A percentile compares a stretch with the other conserved stretches of the same genome.
Evolutionary conservation across 2,888 invertebrate species (phyloP).

Genomic region (Sinopyrophorus schimmeli): DNA sequence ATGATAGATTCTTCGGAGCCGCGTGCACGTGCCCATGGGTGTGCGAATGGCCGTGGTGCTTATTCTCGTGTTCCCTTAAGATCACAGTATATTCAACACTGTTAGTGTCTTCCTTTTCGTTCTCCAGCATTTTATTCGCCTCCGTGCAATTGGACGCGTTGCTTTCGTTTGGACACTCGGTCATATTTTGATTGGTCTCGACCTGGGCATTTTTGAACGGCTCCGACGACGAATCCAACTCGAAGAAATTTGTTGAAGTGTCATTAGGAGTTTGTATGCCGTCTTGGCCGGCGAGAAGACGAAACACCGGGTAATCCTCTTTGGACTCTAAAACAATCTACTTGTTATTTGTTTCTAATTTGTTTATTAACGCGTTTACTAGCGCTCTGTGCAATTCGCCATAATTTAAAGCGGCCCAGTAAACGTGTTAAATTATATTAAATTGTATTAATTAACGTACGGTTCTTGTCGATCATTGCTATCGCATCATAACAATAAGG

Average conservation of each 20-base stretch:
- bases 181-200: conserved; percentile 49
- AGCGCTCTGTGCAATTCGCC: too few species aligned
- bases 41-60: conserved; percentile 86
- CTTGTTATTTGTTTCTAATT: too few species aligned
- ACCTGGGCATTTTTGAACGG: conserved; percentile 43
- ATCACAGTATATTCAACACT: conserved; percentile 71
- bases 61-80: conserved; percentile 72
- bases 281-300: conserved; percentile 32
- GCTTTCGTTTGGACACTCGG: conserved; percentile 45
- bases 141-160: conserved; percentile 48
- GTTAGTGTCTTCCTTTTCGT: conserved; percentile 52
- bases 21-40: conserved; percentile 86
- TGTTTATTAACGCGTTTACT: too few species aligned
- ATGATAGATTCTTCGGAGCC: conserved; percentile 79
- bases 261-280: conserved; percentile 43
- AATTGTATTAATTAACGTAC: conserved; percentile 24
- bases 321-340: conserved; percentile 10
- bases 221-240: conserved; percentile 42
- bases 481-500: conserved; percentile 88
- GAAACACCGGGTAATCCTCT: conserved; percentile 33
- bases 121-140: conserved; percentile 49
- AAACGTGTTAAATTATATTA: too few species aligned
- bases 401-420: too few species aligned
- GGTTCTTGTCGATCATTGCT: conserved; percentile 55
- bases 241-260: conserved; percentile 47